phyloP scores from a whole-genome alignment of 2,113 vertebrate species.

The Megaptera novaeangliae region DNA sequence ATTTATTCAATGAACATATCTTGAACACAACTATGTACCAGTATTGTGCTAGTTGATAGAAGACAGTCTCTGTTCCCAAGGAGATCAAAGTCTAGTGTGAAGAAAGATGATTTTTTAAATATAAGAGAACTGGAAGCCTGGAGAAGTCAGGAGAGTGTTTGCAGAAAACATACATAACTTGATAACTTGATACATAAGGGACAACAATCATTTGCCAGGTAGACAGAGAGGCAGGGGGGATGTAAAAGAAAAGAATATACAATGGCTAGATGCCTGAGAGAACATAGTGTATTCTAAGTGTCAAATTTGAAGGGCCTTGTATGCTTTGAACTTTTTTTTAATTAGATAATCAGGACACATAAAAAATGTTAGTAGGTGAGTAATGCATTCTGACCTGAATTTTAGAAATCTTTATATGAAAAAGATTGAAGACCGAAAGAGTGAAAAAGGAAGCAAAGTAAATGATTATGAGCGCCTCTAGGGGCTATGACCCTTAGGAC shows the following conservation, averaged over 20 bases:
- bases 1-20: neutral
- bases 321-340: neutral
- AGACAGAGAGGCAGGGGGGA: neutral
- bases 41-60: neutral
- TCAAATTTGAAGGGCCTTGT: neutral
- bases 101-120: conserved; percentile 7
- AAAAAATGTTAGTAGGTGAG: neutral
- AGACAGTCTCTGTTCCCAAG: neutral
- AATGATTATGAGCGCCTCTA: neutral
- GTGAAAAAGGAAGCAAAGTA: neutral
- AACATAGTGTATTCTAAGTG: neutral
- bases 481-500: neutral
- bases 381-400: neutral
- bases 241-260: neutral
- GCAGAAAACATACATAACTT: neutral
- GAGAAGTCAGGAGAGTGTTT: neutral
- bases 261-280: neutral
- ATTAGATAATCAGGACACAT: neutral
- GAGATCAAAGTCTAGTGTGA: neutral
- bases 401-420: neutral
- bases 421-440: neutral
- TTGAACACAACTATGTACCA: neutral
- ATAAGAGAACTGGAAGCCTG: neutral
- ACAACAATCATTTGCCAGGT: neutral
- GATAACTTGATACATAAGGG: neutral